Conservation (phyloP, 2,888 invertebrate species). For the Lasioglossum vierecki region DNA sequence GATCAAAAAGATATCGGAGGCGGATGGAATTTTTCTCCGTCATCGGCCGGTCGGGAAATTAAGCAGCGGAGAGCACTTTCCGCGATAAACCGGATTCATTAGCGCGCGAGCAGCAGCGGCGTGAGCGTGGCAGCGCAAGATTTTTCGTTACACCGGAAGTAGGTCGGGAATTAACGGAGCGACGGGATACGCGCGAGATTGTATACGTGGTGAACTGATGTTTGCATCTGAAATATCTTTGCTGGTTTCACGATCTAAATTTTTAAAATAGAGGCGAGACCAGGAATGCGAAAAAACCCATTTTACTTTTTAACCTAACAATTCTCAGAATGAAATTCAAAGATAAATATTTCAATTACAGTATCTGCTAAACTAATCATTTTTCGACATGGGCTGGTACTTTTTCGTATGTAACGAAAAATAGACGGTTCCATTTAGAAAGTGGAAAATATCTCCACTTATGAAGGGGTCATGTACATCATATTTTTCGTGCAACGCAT, state of each 20-base stretch:
- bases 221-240: neutral
- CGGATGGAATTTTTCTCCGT: conserved; percentile 27
- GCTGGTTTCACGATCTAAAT: neutral
- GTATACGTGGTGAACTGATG: neutral
- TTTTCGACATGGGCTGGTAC: too few relatives aligned
- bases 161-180: conserved; percentile 31
- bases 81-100: conserved; percentile 46
- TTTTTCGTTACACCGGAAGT: conserved; percentile 43
- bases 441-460: too few relatives aligned
- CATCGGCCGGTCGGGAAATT: conserved; percentile 28
- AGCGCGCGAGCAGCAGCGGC: conserved; percentile 25
- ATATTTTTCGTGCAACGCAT: too few relatives aligned
- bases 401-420: too few relatives aligned
- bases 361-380: too few relatives aligned
- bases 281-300: too few relatives aligned
- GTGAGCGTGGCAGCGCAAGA: conserved; percentile 8
- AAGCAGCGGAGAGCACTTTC: conserved; percentile 26
- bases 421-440: too few relatives aligned
- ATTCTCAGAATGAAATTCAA: too few relatives aligned
- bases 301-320: too few relatives aligned
- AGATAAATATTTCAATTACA: too few relatives aligned
- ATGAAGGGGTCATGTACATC: too few relatives aligned
- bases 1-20: conserved; percentile 19
- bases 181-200: neutral
- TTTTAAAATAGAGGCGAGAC: neutral